Conservation (phyloP, 2,888 invertebrate genomes). For the Sabatieria punctata region DNA sequence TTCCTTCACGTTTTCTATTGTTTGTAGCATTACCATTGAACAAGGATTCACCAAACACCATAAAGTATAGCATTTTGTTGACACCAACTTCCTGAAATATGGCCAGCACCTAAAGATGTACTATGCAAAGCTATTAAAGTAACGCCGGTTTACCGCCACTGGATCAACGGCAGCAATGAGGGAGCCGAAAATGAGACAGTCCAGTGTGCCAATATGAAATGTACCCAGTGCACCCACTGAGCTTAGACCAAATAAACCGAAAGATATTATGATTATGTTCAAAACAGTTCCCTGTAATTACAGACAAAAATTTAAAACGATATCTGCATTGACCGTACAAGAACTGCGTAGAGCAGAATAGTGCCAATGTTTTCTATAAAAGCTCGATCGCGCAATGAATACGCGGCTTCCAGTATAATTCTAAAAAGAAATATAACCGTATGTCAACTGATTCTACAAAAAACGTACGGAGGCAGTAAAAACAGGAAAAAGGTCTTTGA, state of each 20-base stretch:
- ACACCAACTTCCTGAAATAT: conserved; percentile 43
- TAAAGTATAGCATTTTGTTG: conserved; percentile 42
- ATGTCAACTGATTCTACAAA: neutral
- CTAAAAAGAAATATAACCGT: conserved; percentile 9
- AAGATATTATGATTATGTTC: neutral
- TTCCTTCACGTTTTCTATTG: no score
- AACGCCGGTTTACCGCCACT: conserved; percentile 40
- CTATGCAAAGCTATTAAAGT: neutral
- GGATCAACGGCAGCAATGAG: conserved; percentile 42
- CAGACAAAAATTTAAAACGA: neutral
- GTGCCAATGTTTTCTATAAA: conserved; percentile 42
- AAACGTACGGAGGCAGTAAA: conserved; percentile 42
- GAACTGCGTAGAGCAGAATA: conserved; percentile 40
- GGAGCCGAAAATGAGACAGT: conserved; percentile 36
- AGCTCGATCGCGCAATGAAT: conserved; percentile 41
- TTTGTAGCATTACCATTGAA: conserved; percentile 40
- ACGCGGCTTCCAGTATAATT: conserved; percentile 41
- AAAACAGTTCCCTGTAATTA: conserved; percentile 17
- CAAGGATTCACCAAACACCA: conserved; percentile 44
- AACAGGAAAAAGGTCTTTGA: conserved; percentile 39
- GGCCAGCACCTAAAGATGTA: conserved; percentile 35
- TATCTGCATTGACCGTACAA: conserved; percentile 32
- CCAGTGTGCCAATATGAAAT: conserved; percentile 7
- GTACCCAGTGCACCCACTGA: conserved; percentile 28
- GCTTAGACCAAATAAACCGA: conserved; percentile 23